Percentiles rank a stretch among this genome's conserved stretches.
Conservation (phyloP, 2,113 vertebrate genomes). For the Pachyramphus minor region DNA sequence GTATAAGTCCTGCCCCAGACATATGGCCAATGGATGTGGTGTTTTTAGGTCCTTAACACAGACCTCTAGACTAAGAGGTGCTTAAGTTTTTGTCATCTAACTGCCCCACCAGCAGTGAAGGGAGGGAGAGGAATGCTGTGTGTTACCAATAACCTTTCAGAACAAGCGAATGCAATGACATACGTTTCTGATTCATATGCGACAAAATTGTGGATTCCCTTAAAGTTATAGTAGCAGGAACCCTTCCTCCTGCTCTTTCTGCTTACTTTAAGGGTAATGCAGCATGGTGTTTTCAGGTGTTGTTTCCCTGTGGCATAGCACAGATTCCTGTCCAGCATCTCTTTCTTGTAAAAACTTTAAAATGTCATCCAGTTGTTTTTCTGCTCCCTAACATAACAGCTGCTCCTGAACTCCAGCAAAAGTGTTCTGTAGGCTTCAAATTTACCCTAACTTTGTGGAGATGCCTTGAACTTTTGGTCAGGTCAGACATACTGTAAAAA, state of each 20-base stretch:
- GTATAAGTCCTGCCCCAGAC: not conserved
- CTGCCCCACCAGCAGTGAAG: not conserved
- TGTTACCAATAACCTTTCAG: not conserved
- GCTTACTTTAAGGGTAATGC: not conserved
- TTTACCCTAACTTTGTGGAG: not conserved
- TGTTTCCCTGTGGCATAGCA: not conserved
- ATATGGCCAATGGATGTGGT: rapidly evolving
- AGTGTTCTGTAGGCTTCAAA: not conserved
- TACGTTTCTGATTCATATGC: not conserved
- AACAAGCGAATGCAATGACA: not conserved
- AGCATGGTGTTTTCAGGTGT: not conserved
- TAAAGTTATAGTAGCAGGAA: not conserved
- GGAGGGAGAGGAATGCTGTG: not conserved
- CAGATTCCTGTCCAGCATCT: not conserved
- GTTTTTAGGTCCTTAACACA: not conserved
- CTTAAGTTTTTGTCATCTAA: not conserved
- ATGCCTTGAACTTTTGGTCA: not conserved
- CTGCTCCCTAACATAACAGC: not conserved
- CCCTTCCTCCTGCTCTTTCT: not conserved
- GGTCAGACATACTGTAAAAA: not conserved
- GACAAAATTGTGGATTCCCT: rapidly evolving
- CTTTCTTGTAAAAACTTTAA: not conserved
- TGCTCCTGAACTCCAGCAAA: not conserved
- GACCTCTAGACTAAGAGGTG: not conserved
- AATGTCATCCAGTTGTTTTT: not conserved